Evolutionary conservation across 2,113 vertebrate species (phyloP), one percentile per base, ranked within the genome.

Genomic region (Electrona antarctica): DNA sequence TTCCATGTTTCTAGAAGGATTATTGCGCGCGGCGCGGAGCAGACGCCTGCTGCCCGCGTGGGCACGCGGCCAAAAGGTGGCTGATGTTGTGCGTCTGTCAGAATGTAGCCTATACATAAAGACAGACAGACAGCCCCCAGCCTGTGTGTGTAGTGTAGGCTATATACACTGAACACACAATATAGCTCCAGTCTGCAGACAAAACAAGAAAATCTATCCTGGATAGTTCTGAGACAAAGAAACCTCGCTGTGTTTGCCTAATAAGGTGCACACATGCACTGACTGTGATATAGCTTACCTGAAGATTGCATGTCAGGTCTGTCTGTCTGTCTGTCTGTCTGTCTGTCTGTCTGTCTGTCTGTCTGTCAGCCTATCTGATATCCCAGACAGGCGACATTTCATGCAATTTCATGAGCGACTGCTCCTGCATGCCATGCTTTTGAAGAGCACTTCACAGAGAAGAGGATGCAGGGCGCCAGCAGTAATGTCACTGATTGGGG

Each of bases 1-100:
- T 41, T 41, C 33, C 33, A 41, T 41, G 21, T 78, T 82, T 79
- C 66, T 72, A 80, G 73, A 71, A 79, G 84, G 69, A 29, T 79
- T 83, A 86, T 79, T 54, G 51, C 72, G 71, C 68, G 59, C 55
- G 61, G 68, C 70, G 79, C 72, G 84, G 86, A 89, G 88, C 89
- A 90, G 88, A 88, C 90, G 84, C 78, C 84, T 86, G 79, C 81
- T 89, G 85, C 79, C 80, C 81, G 84, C 86, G 78, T 87, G 83
- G 85, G 88, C 87, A 87, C 73, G 50, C 60, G 82, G 85, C 90
- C 90, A 89, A 78, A 83, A 89, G 80, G 86, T 88, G 83, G 77
- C 87, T 74, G 86, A 75, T 88, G 88, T 83, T 88, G 88, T 83
- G 76, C 76, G 79, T 83, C 87, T 88, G 84, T 90, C 85, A 85